A percentile compares a stretch with the other conserved stretches of the same genome.
Conservation (phyloP, 2,797 vertebrate genomes). For the Choloepus didactylus region DNA sequence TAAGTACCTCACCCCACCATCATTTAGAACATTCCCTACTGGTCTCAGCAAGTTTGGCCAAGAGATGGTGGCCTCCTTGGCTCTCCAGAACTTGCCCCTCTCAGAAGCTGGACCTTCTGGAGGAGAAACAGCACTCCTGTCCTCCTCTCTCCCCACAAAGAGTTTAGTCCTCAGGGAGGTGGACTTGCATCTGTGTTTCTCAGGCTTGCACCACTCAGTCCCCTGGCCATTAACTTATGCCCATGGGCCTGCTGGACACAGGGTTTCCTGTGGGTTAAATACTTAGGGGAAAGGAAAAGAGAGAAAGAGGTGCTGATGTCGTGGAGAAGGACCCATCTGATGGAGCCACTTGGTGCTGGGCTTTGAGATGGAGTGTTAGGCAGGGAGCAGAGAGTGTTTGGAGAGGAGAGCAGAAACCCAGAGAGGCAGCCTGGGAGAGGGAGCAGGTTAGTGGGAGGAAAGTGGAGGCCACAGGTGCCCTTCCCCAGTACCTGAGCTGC, state of each 20-base stretch:
- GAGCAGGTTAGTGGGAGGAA: background rate
- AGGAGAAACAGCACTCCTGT: background rate
- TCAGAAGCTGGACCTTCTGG: background rate
- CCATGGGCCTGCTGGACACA: background rate
- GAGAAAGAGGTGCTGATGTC: background rate
- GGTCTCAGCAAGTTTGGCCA: background rate
- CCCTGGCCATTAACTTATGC: background rate
- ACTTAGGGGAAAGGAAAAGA: too few relatives aligned
- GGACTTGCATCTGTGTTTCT: background rate
- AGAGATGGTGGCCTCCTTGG: background rate
- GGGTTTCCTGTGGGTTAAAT: background rate
- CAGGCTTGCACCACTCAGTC: background rate
- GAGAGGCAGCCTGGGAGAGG: background rate
- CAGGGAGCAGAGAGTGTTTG: background rate
- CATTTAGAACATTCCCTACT: background rate
- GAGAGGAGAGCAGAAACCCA: background rate
- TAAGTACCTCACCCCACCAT: background rate
- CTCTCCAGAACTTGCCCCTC: background rate
- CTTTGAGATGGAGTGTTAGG: background rate
- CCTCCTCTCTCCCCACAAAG: background rate
- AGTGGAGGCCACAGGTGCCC: rapidly evolving
- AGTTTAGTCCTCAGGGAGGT: background rate
- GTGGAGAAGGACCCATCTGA: background rate
- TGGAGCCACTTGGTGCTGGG: background rate
- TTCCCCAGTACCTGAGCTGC: background rate